A percentile compares a stretch with the other conserved stretches of the same genome.
Evolutionary conservation across 2,888 invertebrate genomes (phyloP).

Genomic region (Polietes domitor): DNA sequence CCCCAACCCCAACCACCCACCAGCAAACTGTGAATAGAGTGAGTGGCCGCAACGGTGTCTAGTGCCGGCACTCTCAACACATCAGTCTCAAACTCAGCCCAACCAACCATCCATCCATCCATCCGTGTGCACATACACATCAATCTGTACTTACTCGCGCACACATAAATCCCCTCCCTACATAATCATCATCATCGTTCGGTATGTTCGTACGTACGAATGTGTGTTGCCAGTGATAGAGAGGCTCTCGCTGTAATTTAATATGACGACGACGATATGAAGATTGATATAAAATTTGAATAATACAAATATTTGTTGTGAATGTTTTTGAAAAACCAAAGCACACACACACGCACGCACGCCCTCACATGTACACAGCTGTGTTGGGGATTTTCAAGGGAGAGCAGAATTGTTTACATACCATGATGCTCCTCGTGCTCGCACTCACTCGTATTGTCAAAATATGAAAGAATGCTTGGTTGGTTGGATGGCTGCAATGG

Average conservation of each 20-base stretch:
- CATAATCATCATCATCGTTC: too few species aligned
- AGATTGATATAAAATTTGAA: background rate
- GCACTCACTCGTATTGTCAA: background rate
- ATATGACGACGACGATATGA: background rate
- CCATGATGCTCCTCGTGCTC: too few species aligned
- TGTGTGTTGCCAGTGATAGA: background rate
- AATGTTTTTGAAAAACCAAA: background rate
- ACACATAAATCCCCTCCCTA: background rate
- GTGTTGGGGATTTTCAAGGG: too few species aligned
- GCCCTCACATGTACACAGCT: too few species aligned
- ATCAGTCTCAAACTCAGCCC: background rate
- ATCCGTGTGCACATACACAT: background rate
- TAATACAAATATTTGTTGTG: constrained; percentile 3
- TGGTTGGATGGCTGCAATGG: background rate
- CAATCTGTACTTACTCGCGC: background rate
- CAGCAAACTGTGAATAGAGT: too few species aligned
- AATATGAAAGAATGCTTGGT: background rate
- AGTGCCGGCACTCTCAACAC: background rate
- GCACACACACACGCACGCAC: background rate
- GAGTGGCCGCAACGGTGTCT: too few species aligned
- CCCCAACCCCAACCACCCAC: background rate
- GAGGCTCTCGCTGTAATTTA: background rate
- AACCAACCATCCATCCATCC: background rate
- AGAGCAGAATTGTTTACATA: too few species aligned
- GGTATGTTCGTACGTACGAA: background rate